Percentiles rank a stretch among this genome's conserved stretches.
These are phyloP conservation scores for Nymphalis urticae DNA, from an alignment of 2,888 invertebrate species.

Conservation along the genomic window DNA sequence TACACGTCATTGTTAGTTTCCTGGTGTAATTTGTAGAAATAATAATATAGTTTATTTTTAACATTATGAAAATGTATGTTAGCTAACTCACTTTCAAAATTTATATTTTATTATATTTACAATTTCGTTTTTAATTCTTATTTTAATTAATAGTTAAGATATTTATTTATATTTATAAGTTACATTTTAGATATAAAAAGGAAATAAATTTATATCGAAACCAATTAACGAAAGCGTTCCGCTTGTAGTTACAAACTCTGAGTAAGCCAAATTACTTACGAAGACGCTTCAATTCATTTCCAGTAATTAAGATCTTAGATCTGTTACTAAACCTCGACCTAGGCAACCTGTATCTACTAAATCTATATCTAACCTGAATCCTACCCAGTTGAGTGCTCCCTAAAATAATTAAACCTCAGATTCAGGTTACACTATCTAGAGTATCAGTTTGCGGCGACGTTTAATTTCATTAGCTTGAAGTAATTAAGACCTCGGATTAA, in stretches of 20 bases:
- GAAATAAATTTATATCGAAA: background rate
- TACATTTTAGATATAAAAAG: too few relatives aligned
- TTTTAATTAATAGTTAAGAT: too few relatives aligned
- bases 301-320: conserved; percentile 18
- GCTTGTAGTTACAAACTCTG: background rate
- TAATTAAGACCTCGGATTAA: conserved; percentile 5
- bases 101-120: too few relatives aligned
- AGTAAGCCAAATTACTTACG: conserved; percentile 9
- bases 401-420: conserved; percentile 15
- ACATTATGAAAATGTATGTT: too few relatives aligned
- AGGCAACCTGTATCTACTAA: conserved; percentile 5
- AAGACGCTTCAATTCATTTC: conserved; percentile 8
- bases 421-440: conserved; percentile 5
- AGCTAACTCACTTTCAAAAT: too few relatives aligned
- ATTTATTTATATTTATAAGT: too few relatives aligned
- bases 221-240: conserved; percentile 2
- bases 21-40: too few relatives aligned
- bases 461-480: conserved; percentile 13
- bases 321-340: conserved; percentile 14
- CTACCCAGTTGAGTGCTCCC: conserved; percentile 8
- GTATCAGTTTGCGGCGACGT: conserved; percentile 8
- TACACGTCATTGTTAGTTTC: too few relatives aligned
- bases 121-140: too few relatives aligned
- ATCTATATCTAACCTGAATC: conserved; percentile 2
- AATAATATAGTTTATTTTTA: too few relatives aligned